Evolutionary conservation across 2,797 vertebrate genomes (phyloP), one percentile per base, ranked within the genome.

Genomic region (Huso huso): DNA sequence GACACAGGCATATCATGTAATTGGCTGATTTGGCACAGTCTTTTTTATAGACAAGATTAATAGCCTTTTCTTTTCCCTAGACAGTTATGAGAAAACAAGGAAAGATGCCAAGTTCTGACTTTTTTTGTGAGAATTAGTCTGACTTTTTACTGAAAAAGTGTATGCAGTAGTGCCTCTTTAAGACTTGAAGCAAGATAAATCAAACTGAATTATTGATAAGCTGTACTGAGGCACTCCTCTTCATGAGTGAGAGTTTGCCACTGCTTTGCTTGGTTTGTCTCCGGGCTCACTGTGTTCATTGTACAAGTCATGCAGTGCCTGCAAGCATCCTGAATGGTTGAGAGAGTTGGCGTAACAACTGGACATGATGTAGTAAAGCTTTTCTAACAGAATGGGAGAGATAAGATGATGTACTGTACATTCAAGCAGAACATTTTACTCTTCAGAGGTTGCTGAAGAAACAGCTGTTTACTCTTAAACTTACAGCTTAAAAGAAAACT

Each of bases 171-270:
- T 37, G 23, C 23, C 23, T 37, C 23, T 37, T 37, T 37, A 37
- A 37, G 23, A 37, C 23, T 37, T 37, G 23, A 37, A 37, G 23
- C 59, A 60, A 74, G 65, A 66, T 64, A 77, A 71, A 78, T 84
- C 78, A 86, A 85, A 76, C 67, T 62, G 84, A 86, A 86, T 87
- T 84, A 84, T 86, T 86, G 82, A 87, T 84, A 70, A 71, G 58
- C 66, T 64, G 69, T 68, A 70, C 77, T 71, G 71, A 71, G 62
- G 23, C 57, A 67, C 72, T 66, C 74, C 55, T 77, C 81, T 76
- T 75, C 72, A 71, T 37, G 23, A 37, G 23, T 37, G 71, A 70
- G 69, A 75, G 66, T 65, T 48, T 18, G 48, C 62, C 55, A 49
- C 65, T 1, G 69, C 81, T 86, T 83, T 86, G 79, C 84, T 37